phyloP scores from a whole-genome alignment of 2,888 invertebrate genomes.

The Hymenopus coronatus region DNA sequence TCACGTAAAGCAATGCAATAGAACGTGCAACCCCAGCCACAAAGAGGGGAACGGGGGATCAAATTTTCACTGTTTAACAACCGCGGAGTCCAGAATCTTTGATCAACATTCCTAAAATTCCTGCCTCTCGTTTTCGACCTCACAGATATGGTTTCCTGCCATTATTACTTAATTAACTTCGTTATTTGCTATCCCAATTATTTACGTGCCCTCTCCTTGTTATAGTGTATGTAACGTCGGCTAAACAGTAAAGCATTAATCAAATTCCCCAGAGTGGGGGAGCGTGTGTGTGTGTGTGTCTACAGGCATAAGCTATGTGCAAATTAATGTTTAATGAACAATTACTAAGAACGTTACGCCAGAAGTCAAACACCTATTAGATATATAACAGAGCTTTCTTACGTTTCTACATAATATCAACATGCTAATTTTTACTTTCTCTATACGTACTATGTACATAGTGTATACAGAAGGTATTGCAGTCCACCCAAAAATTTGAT shows the following conservation, averaged over 20 bases:
- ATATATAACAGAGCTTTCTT: no score
- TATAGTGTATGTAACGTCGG: neutral
- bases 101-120: neutral
- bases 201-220: neutral
- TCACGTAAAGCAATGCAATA: no score
- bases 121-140: neutral
- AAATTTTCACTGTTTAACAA: neutral
- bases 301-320: neutral
- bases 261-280: neutral
- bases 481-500: no score
- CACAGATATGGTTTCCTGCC: neutral
- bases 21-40: neutral
- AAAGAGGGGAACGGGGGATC: neutral
- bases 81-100: neutral
- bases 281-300: neutral
- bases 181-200: neutral
- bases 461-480: no score
- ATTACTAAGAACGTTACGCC: neutral
- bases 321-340: neutral
- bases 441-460: no score
- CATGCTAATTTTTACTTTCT: no score
- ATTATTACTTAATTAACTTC: neutral
- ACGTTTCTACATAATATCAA: fast-evolving
- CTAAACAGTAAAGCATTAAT: neutral
- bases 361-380: no score